phyloP scores from a whole-genome alignment of 2,113 vertebrate genomes.

The Etia nguti region DNA sequence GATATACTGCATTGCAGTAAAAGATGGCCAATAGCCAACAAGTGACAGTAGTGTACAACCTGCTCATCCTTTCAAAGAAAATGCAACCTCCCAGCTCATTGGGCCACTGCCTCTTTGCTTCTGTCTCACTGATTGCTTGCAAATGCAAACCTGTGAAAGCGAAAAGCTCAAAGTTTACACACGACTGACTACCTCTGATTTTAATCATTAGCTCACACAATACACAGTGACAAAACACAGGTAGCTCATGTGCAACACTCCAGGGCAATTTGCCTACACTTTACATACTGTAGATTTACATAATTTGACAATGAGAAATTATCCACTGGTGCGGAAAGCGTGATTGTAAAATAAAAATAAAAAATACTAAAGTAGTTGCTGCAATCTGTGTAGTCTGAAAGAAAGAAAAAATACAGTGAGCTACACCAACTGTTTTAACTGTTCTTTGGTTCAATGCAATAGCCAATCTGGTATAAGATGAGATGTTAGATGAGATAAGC shows the following conservation, averaged over 20 bases:
- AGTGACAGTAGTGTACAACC: constrained; percentile 28
- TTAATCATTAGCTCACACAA: background rate
- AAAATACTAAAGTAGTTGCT: background rate
- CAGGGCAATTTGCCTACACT: constrained; percentile 19
- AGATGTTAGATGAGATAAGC: background rate
- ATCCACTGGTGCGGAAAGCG: background rate
- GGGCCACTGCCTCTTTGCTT: background rate
- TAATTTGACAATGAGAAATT: constrained; percentile 39
- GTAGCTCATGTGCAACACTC: constrained; percentile 2
- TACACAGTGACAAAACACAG: background rate
- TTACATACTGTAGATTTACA: constrained; percentile 59
- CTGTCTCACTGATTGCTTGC: background rate
- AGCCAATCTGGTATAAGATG: background rate
- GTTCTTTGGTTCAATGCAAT: background rate
- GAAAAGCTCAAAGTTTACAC: background rate
- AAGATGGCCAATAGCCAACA: constrained; percentile 41
- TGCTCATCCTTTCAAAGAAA: constrained; percentile 19
- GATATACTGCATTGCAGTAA: constrained; percentile 59
- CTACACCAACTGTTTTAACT: background rate
- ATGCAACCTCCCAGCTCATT: background rate
- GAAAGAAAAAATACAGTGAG: background rate
- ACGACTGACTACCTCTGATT: background rate
- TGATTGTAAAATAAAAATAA: background rate
- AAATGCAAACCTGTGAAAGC: background rate
- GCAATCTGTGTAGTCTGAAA: background rate